Evolutionary conservation across 37 sponge, comb jelly and placozoan species (phyloP), one percentile per base, ranked within the genome.

Genomic region (Halichondria panicea): DNA sequence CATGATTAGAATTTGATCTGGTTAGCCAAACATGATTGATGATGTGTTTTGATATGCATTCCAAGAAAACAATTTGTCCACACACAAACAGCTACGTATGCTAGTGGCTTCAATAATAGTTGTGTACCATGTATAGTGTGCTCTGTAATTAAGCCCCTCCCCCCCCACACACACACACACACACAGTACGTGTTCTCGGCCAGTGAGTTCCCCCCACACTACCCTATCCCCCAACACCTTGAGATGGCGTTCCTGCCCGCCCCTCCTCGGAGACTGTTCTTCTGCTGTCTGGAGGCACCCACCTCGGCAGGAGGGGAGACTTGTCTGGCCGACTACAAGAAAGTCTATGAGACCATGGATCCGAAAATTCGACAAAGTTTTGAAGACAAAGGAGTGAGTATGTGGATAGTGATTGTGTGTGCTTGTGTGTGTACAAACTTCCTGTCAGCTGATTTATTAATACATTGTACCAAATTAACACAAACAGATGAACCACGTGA

Each of bases 151-250:
- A n/a, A n/a, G n/a, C n/a, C n/a, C n/a, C n/a, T n/a, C n/a, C n/a
- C n/a, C n/a, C n/a, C n/a, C n/a, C n/a, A n/a, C 40, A n/a, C n/a
- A n/a, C n/a, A n/a, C n/a, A 82, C n/a, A n/a, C n/a, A n/a, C n/a
- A n/a, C n/a, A n/a, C 40, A 82, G 89, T 72, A 66, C 55, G 83
- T 91, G 53, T 91, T 86, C 81, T 77, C 92, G 30, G 87, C 92
- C 4, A 81, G 86, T 27, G 92, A 91, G 70, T 67, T 86, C 28
- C 92, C 92, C 0, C 41, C 70, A 22, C 81, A 18, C 77, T 86
- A 60, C 55, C 83, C 82, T 21, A 85, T 91, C 64, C 80, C 87
- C 43, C 92, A 86, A 46, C 92, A 91, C 72, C 37, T 86, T 7
- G 92, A 91, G 75, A 86, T 91, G 92, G 57, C 87, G 18, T 86